Percentiles rank a stretch among this genome's conserved stretches.
Conservation (phyloP, 2,797 vertebrate species). For the Acipenser transmontanus region DNA sequence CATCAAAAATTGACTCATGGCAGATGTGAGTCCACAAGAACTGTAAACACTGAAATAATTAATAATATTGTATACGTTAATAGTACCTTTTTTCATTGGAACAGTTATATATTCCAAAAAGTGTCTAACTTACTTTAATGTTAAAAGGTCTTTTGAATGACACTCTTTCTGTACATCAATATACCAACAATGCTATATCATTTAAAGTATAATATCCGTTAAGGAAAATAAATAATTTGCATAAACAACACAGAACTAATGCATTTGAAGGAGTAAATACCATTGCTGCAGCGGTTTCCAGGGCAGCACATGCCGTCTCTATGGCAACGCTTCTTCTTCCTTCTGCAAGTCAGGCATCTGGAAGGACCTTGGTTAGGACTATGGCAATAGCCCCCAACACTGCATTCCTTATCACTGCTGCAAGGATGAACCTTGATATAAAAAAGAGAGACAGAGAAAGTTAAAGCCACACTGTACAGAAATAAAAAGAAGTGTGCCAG, state of each 20-base stretch:
- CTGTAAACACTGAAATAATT: too few relatives aligned
- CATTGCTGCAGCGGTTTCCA: constrained; percentile 87
- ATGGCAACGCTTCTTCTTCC: constrained; percentile 91
- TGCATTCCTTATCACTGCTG: constrained; percentile 87
- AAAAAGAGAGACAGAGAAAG: constrained; percentile 3
- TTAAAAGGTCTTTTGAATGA: background rate
- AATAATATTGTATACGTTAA: too few relatives aligned
- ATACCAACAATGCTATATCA: background rate
- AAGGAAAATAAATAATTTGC: background rate
- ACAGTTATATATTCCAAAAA: background rate
- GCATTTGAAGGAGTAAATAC: constrained; percentile 42
- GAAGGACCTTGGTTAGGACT: constrained; percentile 83
- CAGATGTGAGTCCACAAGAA: too few relatives aligned
- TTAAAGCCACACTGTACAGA: background rate
- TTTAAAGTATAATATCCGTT: background rate
- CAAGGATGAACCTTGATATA: constrained; percentile 77
- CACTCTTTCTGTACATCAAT: background rate
- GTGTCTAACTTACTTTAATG: background rate
- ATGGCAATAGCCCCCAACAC: constrained; percentile 84
- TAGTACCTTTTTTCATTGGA: background rate
- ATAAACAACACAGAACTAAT: background rate
- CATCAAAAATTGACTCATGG: too few relatives aligned
- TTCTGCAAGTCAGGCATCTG: constrained; percentile 79
- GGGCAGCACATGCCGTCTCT: constrained; percentile 93
- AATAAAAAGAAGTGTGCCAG: background rate